Evolutionary conservation across 1,140 invertebrate species (phyloP).

Genomic region (Euura lappo): DNA sequence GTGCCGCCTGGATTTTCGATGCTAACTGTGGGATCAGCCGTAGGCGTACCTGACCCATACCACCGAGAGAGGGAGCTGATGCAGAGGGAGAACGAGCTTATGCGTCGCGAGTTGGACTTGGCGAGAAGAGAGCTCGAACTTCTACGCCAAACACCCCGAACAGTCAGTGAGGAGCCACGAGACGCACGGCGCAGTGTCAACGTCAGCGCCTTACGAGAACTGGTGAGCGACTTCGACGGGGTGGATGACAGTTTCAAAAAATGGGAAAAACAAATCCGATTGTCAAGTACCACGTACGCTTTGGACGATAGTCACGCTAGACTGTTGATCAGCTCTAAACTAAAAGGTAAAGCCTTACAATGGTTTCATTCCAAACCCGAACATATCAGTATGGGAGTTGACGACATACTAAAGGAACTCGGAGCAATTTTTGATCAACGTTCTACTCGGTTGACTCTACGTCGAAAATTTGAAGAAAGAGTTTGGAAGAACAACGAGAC

Average conservation of each 20-base stretch:
- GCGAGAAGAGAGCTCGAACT: neutral
- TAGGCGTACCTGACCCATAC: neutral
- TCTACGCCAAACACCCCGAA: neutral
- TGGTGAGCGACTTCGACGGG: conserved; percentile 2
- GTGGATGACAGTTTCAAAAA: neutral
- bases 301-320: conserved; percentile 10
- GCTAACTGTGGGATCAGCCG: neutral
- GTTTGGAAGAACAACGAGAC: no score
- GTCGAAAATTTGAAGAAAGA: no score
- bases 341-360: conserved; percentile 11
- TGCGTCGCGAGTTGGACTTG: neutral
- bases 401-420: no score
- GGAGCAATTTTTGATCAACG: no score
- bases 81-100: neutral
- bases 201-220: neutral
- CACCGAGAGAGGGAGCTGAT: neutral
- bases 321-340: conserved; percentile 8
- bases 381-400: no score
- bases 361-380: conserved; percentile 18
- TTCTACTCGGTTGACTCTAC: no score
- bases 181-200: neutral
- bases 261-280: conserved; percentile 16
- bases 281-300: conserved; percentile 10
- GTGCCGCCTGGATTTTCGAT: neutral
- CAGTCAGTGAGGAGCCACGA: neutral